These are phyloP conservation scores for Protophormia terraenovae DNA, from an alignment of 2,888 invertebrate species.

Conservation along the genomic window DNA sequence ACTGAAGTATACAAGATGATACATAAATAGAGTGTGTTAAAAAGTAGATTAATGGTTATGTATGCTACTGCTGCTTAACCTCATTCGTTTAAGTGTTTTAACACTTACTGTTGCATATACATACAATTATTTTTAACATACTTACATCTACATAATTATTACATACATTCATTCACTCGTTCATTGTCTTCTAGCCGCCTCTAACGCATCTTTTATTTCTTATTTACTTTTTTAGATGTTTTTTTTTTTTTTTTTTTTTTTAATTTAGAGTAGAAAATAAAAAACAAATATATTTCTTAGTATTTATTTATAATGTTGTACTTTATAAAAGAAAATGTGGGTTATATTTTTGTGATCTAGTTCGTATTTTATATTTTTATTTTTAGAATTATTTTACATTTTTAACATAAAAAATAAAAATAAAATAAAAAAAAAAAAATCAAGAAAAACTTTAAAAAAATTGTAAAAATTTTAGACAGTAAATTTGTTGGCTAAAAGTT, in stretches of 20 bases:
- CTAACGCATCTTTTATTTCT: background rate
- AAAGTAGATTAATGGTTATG: background rate
- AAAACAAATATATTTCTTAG: background rate
- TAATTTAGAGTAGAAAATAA: background rate
- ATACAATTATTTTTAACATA: background rate
- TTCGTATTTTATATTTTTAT: too few relatives aligned
- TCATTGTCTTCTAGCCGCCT: constrained; percentile 20
- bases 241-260: background rate
- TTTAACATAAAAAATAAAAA: too few relatives aligned
- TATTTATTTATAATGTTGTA: background rate
- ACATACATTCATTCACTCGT: too few relatives aligned
- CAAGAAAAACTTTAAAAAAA: too few relatives aligned
- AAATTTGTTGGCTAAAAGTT: too few relatives aligned
- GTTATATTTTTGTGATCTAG: background rate
- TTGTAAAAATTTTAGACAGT: too few relatives aligned
- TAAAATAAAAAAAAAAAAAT: too few relatives aligned
- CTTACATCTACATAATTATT: background rate
- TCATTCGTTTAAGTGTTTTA: constrained; percentile 21
- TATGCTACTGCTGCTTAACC: constrained; percentile 7
- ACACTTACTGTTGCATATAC: background rate
- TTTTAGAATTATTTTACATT: too few relatives aligned
- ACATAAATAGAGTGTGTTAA: background rate
- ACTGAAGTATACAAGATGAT: background rate
- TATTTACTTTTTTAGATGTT: background rate
- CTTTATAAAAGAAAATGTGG: background rate